Conservation (phyloP, 2,888 invertebrate genomes). For the Myopa testacea region DNA sequence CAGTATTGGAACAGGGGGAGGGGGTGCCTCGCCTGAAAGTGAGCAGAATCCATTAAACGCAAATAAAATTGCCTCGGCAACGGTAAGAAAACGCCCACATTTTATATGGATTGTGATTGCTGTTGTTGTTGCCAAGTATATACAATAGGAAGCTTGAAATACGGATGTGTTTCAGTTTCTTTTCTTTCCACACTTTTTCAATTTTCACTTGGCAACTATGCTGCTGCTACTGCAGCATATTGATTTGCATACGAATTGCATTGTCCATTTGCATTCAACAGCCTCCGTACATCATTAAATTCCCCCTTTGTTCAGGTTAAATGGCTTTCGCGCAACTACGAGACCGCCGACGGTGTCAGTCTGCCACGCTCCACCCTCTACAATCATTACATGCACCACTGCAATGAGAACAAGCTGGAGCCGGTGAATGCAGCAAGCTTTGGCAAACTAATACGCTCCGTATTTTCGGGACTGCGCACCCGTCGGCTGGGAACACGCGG, state of each 20-base stretch:
- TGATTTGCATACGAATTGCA: neutral
- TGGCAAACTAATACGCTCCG: constrained; percentile 98
- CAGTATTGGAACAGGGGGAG: constrained; percentile 57
- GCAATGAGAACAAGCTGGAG: constrained; percentile 91
- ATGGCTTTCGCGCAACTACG: constrained; percentile 98
- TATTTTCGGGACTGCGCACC: constrained; percentile 95
- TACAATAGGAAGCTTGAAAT: neutral
- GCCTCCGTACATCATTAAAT: neutral
- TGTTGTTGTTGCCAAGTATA: constrained; percentile 16
- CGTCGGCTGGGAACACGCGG: constrained; percentile 95
- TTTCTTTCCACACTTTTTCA: neutral
- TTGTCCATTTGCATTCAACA: constrained; percentile 5
- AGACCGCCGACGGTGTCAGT: constrained; percentile 94
- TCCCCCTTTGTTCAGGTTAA: constrained; percentile 73
- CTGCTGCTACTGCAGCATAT: neutral
- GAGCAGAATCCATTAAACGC: constrained; percentile 60
- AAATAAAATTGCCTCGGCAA: constrained; percentile 87
- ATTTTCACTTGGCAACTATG: constrained; percentile 6
- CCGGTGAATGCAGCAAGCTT: constrained; percentile 99
- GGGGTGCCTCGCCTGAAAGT: constrained; percentile 61
- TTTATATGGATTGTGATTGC: neutral
- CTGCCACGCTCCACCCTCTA: constrained; percentile 95
- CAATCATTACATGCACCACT: constrained; percentile 96
- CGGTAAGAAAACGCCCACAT: constrained; percentile 75
- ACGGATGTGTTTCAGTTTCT: neutral